Conservation (phyloP, 2,888 invertebrate species). For the Agrotis exclamationis region DNA sequence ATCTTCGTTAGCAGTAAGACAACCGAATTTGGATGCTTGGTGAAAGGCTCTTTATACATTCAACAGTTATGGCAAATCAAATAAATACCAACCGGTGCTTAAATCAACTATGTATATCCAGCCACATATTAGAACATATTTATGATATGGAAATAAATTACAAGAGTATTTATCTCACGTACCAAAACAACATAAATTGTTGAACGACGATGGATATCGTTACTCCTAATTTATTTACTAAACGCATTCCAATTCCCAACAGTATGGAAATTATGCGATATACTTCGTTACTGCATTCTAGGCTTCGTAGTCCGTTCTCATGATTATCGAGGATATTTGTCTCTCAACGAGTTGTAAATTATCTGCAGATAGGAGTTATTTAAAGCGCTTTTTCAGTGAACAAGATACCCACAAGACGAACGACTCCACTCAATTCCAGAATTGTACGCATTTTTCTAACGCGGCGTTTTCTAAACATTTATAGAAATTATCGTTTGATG, state of each 20-base stretch:
- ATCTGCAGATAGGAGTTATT: constrained; percentile 44
- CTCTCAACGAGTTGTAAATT: constrained; percentile 40
- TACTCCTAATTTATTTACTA: constrained; percentile 54
- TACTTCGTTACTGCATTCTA: constrained; percentile 40
- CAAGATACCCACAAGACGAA: constrained; percentile 38
- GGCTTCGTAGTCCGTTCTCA: constrained; percentile 42
- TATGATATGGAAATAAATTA: constrained; percentile 57
- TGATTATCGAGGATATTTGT: constrained; percentile 50
- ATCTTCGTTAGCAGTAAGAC: constrained; percentile 29
- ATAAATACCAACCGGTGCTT: constrained; percentile 51
- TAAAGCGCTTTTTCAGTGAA: constrained; percentile 36
- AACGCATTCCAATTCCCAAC: constrained; percentile 53
- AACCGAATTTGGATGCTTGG: constrained; percentile 36
- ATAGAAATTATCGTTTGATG: background rate
- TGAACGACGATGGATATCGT: constrained; percentile 51
- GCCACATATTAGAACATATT: constrained; percentile 50
- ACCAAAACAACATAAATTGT: constrained; percentile 59
- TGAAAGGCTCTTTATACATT: constrained; percentile 44
- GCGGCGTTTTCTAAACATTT: background rate
- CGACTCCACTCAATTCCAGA: constrained; percentile 24
- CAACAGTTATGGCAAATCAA: constrained; percentile 36
- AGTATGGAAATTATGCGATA: constrained; percentile 49
- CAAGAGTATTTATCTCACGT: constrained; percentile 44
- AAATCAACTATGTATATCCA: constrained; percentile 37
- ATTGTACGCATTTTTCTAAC: constrained; percentile 34